Conservation (phyloP, 1,140 invertebrate species). For the Drosophila rufa region DNA sequence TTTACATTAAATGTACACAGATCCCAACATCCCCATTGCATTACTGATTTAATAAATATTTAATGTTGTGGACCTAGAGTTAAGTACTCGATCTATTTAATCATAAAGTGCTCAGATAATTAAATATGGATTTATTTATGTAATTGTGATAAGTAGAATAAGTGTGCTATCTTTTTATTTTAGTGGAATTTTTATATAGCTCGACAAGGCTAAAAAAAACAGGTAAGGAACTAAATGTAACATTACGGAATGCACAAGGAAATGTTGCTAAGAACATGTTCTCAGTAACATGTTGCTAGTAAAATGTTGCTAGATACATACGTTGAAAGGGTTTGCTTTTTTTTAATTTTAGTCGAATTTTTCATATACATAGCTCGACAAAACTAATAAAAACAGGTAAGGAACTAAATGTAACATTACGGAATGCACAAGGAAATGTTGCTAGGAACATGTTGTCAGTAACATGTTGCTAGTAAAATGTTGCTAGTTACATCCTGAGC, state of each 20-base stretch:
- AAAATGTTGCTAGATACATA: not conserved
- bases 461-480: not conserved
- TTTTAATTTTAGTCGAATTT: too few relatives aligned
- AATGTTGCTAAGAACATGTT: not conserved
- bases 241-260: not conserved
- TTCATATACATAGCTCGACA: too few relatives aligned
- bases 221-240: too few relatives aligned
- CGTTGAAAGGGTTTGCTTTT: too few relatives aligned
- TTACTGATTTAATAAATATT: not conserved
- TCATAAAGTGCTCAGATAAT: not conserved
- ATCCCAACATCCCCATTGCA: not conserved
- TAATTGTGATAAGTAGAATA: not conserved
- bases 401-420: too few relatives aligned
- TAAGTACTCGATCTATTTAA: not conserved
- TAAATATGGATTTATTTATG: not conserved
- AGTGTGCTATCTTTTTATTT: not conserved
- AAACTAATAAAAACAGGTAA: not conserved
- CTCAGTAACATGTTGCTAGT: not conserved
- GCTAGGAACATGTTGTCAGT: not conserved
- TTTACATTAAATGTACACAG: constrained; percentile 3
- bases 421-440: not conserved
- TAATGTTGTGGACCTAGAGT: not conserved
- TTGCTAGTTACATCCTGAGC: not conserved
- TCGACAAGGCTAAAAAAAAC: not conserved
- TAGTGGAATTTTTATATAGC: not conserved